Evolutionary conservation across 30 jellyfish, hydroid and myxozoan species (phyloP).

Genomic region (Rhopilema esculentum): DNA sequence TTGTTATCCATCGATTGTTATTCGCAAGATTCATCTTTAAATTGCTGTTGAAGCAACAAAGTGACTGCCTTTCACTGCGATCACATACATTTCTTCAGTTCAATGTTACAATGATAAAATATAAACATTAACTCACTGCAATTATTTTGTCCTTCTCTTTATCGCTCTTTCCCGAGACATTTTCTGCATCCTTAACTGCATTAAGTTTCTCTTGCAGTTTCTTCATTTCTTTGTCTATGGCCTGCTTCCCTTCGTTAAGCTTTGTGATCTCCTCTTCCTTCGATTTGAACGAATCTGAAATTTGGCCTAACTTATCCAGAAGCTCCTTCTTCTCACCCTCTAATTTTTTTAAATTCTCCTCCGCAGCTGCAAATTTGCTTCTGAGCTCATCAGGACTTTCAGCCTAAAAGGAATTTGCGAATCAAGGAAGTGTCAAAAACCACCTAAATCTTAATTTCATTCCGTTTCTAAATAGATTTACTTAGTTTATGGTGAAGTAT

Average conservation of each 20-base stretch:
- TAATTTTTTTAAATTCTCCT: conserved; percentile 48
- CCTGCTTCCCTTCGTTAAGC: conserved; percentile 29
- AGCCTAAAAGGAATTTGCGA: conserved; percentile 6
- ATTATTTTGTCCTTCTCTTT: conserved; percentile 84
- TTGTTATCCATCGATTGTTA: no score
- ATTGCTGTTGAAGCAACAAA: no score
- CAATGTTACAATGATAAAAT: no score
- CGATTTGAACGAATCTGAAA: conserved; percentile 59
- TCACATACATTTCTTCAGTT: no score
- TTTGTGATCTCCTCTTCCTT: conserved; percentile 50
- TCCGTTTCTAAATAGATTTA: no score
- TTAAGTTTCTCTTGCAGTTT: conserved; percentile 67
- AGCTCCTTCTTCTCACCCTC: conserved; percentile 67
- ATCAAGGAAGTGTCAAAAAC: not conserved
- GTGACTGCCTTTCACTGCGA: no score
- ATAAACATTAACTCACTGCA: conserved; percentile 73
- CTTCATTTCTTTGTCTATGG: conserved; percentile 57
- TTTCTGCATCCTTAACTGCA: conserved; percentile 53
- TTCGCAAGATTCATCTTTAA: no score
- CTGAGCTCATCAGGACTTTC: conserved; percentile 47
- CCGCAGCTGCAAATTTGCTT: conserved; percentile 38
- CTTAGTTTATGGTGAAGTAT: no score
- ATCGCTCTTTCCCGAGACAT: conserved; percentile 71
- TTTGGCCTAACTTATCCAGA: conserved; percentile 63
- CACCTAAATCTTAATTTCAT: not conserved